phyloP scores from a whole-genome alignment of 2,113 vertebrate genomes.

The Hypocryptadius cinnamomeus region DNA sequence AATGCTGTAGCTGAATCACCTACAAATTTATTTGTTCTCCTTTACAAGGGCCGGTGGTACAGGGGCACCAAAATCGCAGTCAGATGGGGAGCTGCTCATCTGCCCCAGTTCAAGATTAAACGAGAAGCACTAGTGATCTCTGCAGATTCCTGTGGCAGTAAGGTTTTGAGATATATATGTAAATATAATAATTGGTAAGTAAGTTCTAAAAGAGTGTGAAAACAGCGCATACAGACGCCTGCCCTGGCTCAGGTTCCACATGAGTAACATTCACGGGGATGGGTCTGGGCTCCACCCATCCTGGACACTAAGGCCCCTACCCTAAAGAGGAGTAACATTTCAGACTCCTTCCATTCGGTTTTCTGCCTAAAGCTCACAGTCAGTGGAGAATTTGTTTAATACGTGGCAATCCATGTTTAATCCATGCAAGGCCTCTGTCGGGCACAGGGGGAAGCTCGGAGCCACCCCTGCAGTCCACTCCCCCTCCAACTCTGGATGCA shows the following conservation, averaged over 20 bases:
- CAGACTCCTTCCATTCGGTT: background rate
- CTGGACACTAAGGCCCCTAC: rapidly evolving
- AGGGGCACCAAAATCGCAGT: background rate
- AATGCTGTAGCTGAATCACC: background rate
- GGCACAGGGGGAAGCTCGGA: background rate
- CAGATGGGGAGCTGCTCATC: background rate
- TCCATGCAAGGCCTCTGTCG: rapidly evolving
- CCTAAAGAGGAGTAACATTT: background rate
- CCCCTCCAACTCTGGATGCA: rapidly evolving
- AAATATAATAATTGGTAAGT: rapidly evolving
- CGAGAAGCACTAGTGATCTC: background rate
- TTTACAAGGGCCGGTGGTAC: background rate
- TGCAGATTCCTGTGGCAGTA: background rate
- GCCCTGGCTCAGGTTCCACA: background rate
- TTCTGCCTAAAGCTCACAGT: rapidly evolving
- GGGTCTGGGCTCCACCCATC: no score
- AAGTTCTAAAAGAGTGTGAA: background rate
- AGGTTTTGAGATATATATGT: background rate
- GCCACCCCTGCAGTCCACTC: rapidly evolving
- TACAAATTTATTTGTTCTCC: background rate
- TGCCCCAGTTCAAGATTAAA: background rate
- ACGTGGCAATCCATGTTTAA: background rate
- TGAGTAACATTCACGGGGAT: rapidly evolving
- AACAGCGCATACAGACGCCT: rapidly evolving
- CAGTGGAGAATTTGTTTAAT: background rate